Evolutionary conservation across 1,140 invertebrate genomes (phyloP).

Genomic region (Achroia grisella): DNA sequence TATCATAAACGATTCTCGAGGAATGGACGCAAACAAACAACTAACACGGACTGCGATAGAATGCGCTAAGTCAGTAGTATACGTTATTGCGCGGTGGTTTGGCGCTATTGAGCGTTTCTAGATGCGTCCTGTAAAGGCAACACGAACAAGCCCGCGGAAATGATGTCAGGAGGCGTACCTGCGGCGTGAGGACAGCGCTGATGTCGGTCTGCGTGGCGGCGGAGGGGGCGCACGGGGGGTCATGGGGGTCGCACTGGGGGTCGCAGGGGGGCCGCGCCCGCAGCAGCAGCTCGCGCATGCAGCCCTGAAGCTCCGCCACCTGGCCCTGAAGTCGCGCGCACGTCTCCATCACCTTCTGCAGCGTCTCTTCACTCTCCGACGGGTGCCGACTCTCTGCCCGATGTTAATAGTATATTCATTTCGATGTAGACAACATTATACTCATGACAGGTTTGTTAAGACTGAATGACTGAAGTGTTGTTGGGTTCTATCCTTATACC

Average conservation of each 20-base stretch:
- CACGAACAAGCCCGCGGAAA: too few relatives aligned
- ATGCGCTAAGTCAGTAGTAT: too few relatives aligned
- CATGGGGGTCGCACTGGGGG: conserved; percentile 76
- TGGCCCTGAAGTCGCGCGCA: conserved; percentile 68
- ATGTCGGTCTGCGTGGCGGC: conserved; percentile 86
- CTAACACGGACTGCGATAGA: too few relatives aligned
- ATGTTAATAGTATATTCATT: neutral
- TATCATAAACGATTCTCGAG: neutral
- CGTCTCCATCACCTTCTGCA: conserved; percentile 75
- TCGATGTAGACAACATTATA: too few relatives aligned
- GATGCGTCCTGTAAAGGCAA: too few relatives aligned
- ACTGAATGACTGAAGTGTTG: too few relatives aligned
- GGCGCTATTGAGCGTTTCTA: too few relatives aligned
- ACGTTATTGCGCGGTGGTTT: too few relatives aligned
- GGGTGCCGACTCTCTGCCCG: conserved; percentile 39
- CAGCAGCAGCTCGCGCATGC: conserved; percentile 81
- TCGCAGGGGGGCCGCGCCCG: conserved; percentile 60
- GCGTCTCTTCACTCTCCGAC: conserved; percentile 68
- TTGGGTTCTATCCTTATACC: neutral
- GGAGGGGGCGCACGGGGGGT: conserved; percentile 68
- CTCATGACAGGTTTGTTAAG: conserved; percentile 4
- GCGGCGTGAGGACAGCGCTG: conserved; percentile 82
- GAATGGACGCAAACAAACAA: too few relatives aligned
- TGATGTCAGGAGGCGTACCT: conserved; percentile 42
- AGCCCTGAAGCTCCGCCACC: conserved; percentile 84